phyloP scores from a whole-genome alignment of 64 coral and sea anemone genomes.

The Actinia tenebrosa region DNA sequence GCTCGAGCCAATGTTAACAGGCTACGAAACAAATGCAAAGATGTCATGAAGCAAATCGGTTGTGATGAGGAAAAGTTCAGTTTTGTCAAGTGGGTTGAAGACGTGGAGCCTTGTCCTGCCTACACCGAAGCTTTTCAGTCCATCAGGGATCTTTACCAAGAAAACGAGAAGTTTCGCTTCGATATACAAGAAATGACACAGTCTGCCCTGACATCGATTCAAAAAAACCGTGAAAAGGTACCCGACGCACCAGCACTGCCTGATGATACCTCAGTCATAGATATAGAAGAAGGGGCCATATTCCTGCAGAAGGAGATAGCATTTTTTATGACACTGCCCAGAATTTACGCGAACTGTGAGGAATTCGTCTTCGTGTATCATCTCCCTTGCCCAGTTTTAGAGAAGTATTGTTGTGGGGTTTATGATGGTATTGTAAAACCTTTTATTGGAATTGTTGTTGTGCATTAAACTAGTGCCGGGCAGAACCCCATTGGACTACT shows the following conservation, averaged over 20 bases:
- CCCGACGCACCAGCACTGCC: not conserved
- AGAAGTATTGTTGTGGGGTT: slow-evolving; percentile 50
- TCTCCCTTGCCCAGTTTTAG: slow-evolving; percentile 45
- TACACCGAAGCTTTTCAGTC: slow-evolving; percentile 37
- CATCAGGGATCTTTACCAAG: slow-evolving; percentile 54
- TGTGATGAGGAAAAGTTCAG: not conserved
- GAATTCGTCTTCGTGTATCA: slow-evolving; percentile 73
- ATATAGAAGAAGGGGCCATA: slow-evolving; percentile 69
- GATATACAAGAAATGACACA: slow-evolving; percentile 49
- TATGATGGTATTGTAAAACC: slow-evolving; percentile 45
- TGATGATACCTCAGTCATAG: not conserved
- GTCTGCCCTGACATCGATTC: slow-evolving; percentile 41
- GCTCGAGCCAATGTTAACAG: slow-evolving; percentile 51
- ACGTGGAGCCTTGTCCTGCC: slow-evolving; percentile 41
- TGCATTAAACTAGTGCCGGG: not conserved
- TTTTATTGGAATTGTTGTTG: slow-evolving; percentile 33
- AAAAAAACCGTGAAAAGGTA: slow-evolving; percentile 33
- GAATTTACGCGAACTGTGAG: slow-evolving; percentile 61
- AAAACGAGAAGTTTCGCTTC: slow-evolving; percentile 45
- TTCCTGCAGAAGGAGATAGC: slow-evolving; percentile 69
- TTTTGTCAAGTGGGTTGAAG: slow-evolving; percentile 63
- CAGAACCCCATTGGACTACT: too few relatives aligned
- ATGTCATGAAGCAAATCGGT: slow-evolving; percentile 23
- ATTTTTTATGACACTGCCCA: slow-evolving; percentile 35
- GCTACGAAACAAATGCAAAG: slow-evolving; percentile 60